Percentiles rank a stretch among this genome's conserved stretches.
Evolutionary conservation across 2,888 invertebrate genomes (phyloP).

Genomic region (Cephus runcator): DNA sequence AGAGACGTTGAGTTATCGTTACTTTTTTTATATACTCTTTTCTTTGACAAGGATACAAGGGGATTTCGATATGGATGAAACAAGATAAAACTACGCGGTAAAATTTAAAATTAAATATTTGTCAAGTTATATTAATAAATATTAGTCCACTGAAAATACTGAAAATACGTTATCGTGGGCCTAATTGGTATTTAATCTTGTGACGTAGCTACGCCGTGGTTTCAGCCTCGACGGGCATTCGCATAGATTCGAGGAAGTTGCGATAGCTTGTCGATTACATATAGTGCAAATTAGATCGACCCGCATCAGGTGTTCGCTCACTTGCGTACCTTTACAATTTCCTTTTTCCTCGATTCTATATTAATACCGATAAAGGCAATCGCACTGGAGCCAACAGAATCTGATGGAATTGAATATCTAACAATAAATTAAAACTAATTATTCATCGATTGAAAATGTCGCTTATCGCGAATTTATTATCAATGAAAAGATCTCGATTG

Average conservation of each 20-base stretch:
- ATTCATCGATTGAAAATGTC: background rate
- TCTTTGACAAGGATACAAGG: conserved; percentile 17
- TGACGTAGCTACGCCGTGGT: background rate
- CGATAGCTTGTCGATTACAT: background rate
- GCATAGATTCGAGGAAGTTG: background rate
- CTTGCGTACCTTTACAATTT: no score
- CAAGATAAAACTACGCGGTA: conserved; percentile 23
- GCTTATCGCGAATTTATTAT: background rate
- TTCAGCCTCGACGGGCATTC: background rate
- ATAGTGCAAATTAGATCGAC: background rate
- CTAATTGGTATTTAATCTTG: background rate
- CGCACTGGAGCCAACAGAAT: background rate
- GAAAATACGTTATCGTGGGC: background rate
- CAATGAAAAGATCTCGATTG: background rate
- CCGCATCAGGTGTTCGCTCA: background rate
- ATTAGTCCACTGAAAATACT: background rate
- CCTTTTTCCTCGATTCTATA: background rate
- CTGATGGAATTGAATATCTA: background rate
- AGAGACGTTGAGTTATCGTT: background rate
- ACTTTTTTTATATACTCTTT: background rate
- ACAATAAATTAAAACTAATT: background rate
- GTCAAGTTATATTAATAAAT: background rate
- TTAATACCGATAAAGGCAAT: background rate
- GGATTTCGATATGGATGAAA: conserved; percentile 25
- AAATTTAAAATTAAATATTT: conserved; percentile 18